Evolutionary conservation across 2,113 vertebrate genomes (phyloP), one percentile per base, ranked within the genome.

Genomic region (Progne subis): DNA sequence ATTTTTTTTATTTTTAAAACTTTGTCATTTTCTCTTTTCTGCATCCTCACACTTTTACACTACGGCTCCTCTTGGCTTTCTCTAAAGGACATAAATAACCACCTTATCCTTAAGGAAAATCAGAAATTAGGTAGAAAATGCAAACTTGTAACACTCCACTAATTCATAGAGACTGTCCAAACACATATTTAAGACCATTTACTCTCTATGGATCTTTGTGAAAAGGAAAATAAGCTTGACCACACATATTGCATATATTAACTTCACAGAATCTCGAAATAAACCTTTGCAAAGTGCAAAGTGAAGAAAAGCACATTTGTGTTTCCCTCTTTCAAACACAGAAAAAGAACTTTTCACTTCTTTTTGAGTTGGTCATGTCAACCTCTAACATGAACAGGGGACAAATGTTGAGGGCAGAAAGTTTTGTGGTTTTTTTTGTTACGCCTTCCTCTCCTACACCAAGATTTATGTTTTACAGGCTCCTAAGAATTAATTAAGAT

Each of bases 391-490:
- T 10, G 5, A 55, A 43, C 24, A 87, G 71, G 29, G 18, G 8
- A 26, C 4, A 47, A 46, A 90, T 4, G 6, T 4, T 72, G n/a
- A 86, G 23, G 19, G 32, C 34, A 81, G 32, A 67, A 72, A 49
- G 18, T 7, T 43, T 43, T 43, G 41, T 12, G 41, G 11, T 29
- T 43, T 50, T 17, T 39, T 14, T 65, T 32, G 24, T 63, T 29
- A 17, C 25, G 25, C 26, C 11, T 71, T 59, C 61, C 47, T 52
- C 29, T 23, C 8, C 17, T 7, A 29, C 46, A 25, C 8, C 31
- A 34, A 15, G 11, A 53, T 3, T 26, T 5, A 44, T 0, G 0
- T 34, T 83, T 41, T 16, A n/a, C 37, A 78, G 9, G n/a, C 15
- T 41, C 3, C 0, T 23, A 39, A 39, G 53, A 79, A 53, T 18